A percentile compares a stretch with the other conserved stretches of the same genome.
phyloP scores from a whole-genome alignment of 1,140 invertebrate genomes.

The Steinernema feltiae region DNA sequence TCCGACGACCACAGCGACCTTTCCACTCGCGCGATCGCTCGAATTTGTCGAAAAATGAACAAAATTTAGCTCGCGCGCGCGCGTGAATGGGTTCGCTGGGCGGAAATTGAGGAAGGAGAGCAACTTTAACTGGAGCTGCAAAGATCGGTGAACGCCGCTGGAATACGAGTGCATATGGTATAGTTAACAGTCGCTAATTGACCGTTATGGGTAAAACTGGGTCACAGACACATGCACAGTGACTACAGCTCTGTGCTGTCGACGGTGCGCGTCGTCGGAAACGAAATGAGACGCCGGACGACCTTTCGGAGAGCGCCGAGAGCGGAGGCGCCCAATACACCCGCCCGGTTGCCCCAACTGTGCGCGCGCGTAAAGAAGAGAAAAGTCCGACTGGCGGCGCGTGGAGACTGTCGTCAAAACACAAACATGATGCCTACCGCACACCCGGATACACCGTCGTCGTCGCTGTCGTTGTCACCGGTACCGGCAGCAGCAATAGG shows the following conservation, averaged over 20 bases:
- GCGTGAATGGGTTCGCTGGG: no score
- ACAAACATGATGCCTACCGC: conserved; percentile 13
- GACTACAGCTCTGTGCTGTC: not conserved
- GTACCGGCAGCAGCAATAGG: not conserved
- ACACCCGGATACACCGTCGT: conserved; percentile 10
- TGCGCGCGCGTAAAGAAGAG: no score
- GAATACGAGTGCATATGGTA: no score
- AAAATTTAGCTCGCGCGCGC: no score
- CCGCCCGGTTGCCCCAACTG: conserved; percentile 10
- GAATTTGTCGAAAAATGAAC: not conserved
- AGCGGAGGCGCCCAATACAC: conserved; percentile 5
- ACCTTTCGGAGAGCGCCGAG: conserved; percentile 3
- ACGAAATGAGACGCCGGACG: conserved; percentile 13
- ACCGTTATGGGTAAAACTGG: not conserved
- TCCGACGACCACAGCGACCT: conserved; percentile 1
- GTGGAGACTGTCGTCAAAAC: conserved; percentile 12
- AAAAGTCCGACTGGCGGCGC: conserved; percentile 9
- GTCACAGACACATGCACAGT: not conserved
- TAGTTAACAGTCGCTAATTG: not conserved
- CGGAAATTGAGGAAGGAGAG: no score
- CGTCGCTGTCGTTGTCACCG: conserved; percentile 2
- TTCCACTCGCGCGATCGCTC: not conserved
- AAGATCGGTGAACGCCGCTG: no score
- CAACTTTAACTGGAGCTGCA: not conserved
- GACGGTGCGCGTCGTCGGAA: not conserved